Evolutionary conservation across 2,797 vertebrate species (phyloP), one percentile per base, ranked within the genome.

Genomic region (Phrynocephalus guinanensis): DNA sequence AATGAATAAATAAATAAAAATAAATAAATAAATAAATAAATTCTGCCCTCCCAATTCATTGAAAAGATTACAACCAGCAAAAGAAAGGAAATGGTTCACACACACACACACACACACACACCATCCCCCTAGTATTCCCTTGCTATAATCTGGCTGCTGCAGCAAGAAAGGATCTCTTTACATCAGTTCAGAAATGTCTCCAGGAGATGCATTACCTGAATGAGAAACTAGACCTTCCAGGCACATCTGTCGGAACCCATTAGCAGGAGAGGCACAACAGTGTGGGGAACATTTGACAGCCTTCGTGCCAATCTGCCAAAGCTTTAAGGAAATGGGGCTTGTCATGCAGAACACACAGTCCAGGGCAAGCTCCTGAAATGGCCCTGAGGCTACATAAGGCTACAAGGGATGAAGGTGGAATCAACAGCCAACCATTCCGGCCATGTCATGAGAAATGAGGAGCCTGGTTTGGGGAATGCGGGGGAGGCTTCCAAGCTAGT

Each of bases 301-400:
- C 71, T 38, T 87, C 48, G 28, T 75, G 70, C 50, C 48, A n/a
- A 83, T n/a, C 16, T 78, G 72, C 81, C 79, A 76, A 86, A 48
- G 38, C 70, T 50, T n/a, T 1, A 0, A 6, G 52, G 60, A 92
- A 63, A 67, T 22, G 44, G 13, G 20, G 48, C 56, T n/a, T 88
- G 18, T 26, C 78, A 38, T 66, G 88, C 79, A 6, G 28, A 88
- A 76, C 38, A 24, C 72, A 85, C 70, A 79, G 67, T 26, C 68
- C 22, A 30, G 50, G 1, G n/a, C 48, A 16, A 66, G 87, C 72
- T 76, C 13, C 33, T 0, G 0, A 82, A 82, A 48, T 48, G 38
- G 11, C n/a, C 86, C 73, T 26, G 16, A 83, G 73, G 44, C 72
- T 76, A 83, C 24, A 33, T 67, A 77, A 83, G 26, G 15, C 80